Evolutionary conservation across 2,113 vertebrate genomes (phyloP).

Genomic region (Ictalurus punctatus): DNA sequence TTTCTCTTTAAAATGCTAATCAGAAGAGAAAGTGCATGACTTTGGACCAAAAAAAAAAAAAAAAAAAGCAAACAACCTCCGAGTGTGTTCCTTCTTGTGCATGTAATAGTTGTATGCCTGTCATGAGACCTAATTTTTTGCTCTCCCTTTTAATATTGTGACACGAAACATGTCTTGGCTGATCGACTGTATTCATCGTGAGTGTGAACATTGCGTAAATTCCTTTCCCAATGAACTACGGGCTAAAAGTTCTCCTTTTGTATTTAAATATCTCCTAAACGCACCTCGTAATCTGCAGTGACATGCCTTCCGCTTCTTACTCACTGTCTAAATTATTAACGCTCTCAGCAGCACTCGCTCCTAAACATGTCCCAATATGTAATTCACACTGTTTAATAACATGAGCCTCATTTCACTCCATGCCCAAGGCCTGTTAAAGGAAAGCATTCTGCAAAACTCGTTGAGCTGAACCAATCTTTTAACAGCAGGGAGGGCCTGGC

Average conservation of each 20-base stretch:
- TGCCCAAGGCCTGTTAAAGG: neutral
- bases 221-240: neutral
- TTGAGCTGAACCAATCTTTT: conserved; percentile 1
- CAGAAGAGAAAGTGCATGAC: neutral
- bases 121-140: neutral
- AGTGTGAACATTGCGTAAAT: neutral
- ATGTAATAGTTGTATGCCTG: neutral
- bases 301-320: neutral
- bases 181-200: neutral
- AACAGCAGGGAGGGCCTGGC: neutral
- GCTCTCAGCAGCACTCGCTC: neutral
- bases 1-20: neutral
- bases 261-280: neutral
- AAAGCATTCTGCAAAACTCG: neutral
- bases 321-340: neutral
- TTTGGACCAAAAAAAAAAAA: neutral
- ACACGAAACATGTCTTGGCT: neutral
- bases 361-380: conserved; percentile 3
- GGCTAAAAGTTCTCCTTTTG: neutral
- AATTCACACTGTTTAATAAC: neutral
- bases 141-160: neutral
- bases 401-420: neutral
- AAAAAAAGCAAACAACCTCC: no score
- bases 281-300: neutral
- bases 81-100: neutral